Percentiles rank a stretch among this genome's conserved stretches.
These are phyloP conservation scores for Paraescarpia echinospica DNA, from an alignment of 1,140 invertebrate species.

Conservation along the genomic window DNA sequence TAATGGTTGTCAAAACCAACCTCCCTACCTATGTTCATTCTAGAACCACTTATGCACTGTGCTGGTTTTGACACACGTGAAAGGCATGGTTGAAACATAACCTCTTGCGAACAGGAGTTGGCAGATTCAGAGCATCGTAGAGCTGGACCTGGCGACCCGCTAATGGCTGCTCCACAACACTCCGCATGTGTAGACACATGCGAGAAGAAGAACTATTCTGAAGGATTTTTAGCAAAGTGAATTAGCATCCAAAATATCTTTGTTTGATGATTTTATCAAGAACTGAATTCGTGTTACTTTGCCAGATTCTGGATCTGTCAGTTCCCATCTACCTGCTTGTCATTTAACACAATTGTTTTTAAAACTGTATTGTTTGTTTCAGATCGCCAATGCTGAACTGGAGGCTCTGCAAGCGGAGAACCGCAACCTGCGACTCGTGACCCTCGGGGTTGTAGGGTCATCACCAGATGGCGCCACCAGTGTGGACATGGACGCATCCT, in stretches of 20 bases:
- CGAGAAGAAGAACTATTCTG: too few species aligned
- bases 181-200: too few species aligned
- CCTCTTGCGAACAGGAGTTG: too few species aligned
- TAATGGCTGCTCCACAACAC: too few species aligned
- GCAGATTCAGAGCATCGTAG: too few species aligned
- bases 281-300: background rate
- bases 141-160: too few species aligned
- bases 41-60: too few species aligned
- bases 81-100: too few species aligned
- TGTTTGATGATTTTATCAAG: background rate
- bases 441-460: background rate
- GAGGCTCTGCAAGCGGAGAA: constrained; percentile 42
- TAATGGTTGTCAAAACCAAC: too few species aligned
- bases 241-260: background rate
- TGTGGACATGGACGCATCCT: background rate
- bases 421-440: constrained; percentile 32
- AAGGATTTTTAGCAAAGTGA: too few species aligned
- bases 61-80: too few species aligned
- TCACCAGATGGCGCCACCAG: background rate
- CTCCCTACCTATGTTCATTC: too few species aligned
- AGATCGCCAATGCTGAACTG: constrained; percentile 33
- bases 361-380: background rate
- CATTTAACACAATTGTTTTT: background rate
- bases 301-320: background rate
- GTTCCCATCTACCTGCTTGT: background rate